These are phyloP conservation scores for Gallirallus australis DNA, from an alignment of 2,797 vertebrate species.

Conservation along the genomic window DNA sequence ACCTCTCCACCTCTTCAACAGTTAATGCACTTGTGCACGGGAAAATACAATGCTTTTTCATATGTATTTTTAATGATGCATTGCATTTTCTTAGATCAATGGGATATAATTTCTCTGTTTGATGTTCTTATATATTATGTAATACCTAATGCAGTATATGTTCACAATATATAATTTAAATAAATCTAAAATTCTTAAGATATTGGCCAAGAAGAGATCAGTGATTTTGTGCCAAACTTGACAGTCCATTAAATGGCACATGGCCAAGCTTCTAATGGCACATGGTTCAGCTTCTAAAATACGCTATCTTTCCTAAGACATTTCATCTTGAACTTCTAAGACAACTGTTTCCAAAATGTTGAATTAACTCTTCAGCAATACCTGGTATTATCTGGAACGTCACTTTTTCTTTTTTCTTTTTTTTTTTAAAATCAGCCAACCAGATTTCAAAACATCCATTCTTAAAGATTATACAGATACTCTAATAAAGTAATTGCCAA, in stretches of 20 bases:
- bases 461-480: slow-evolving; percentile 37
- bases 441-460: slow-evolving; percentile 36
- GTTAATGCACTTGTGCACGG: slow-evolving; percentile 66
- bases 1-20: slow-evolving; percentile 73
- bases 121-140: not conserved
- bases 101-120: not conserved
- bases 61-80: slow-evolving; percentile 59
- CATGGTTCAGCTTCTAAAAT: not conserved
- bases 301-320: not conserved
- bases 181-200: not conserved
- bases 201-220: not conserved
- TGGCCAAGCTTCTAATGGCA: not conserved
- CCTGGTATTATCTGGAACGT: not conserved
- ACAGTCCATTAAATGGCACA: not conserved
- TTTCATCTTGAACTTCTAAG: not conserved
- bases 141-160: not conserved
- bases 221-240: not conserved
- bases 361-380: not conserved
- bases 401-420: not conserved
- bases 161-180: not conserved
- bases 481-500: slow-evolving; percentile 55
- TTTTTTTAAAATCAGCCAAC: not conserved
- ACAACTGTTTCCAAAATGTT: slow-evolving; percentile 4
- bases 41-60: slow-evolving; percentile 67
- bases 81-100: not conserved